Evolutionary conservation across 1,140 invertebrate genomes (phyloP).

Genomic region (Psilanteris sp.): DNA sequence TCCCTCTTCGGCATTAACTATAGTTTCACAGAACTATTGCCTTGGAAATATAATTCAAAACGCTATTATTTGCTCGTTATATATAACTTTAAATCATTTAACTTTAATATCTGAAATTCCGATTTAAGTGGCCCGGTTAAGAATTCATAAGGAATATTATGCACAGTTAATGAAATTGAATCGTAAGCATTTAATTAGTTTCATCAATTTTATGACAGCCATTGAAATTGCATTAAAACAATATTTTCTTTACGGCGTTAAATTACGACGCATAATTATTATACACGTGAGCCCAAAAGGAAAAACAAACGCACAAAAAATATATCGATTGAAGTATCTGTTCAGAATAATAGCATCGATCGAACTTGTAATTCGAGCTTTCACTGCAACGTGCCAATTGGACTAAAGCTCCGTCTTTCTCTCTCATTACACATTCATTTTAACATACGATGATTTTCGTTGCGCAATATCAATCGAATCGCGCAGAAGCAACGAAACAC

Average conservation of each 20-base stretch:
- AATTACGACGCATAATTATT: too few species aligned
- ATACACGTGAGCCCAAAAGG: too few species aligned
- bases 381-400: slow-evolving; percentile 39
- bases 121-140: too few species aligned
- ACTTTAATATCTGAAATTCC: too few species aligned
- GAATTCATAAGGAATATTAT: too few species aligned
- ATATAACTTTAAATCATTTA: too few species aligned
- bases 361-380: slow-evolving; percentile 38
- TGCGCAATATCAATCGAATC: slow-evolving; percentile 23
- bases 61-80: not conserved
- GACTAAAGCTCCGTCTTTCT: slow-evolving; percentile 41
- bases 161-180: too few species aligned
- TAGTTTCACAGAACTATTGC: slow-evolving; percentile 14
- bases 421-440: slow-evolving; percentile 48
- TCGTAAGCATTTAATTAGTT: too few species aligned
- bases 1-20: slow-evolving; percentile 15
- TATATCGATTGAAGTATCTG: slow-evolving; percentile 18
- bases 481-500: slow-evolving; percentile 16
- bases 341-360: slow-evolving; percentile 28
- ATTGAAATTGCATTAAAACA: too few species aligned
- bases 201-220: too few species aligned
- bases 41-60: slow-evolving; percentile 13
- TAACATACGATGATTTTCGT: slow-evolving; percentile 40
- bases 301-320: too few species aligned
- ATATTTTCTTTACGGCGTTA: too few species aligned